These are phyloP conservation scores for Champsocephalus esox DNA, from an alignment of 2,797 vertebrate species.

Conservation along the genomic window DNA sequence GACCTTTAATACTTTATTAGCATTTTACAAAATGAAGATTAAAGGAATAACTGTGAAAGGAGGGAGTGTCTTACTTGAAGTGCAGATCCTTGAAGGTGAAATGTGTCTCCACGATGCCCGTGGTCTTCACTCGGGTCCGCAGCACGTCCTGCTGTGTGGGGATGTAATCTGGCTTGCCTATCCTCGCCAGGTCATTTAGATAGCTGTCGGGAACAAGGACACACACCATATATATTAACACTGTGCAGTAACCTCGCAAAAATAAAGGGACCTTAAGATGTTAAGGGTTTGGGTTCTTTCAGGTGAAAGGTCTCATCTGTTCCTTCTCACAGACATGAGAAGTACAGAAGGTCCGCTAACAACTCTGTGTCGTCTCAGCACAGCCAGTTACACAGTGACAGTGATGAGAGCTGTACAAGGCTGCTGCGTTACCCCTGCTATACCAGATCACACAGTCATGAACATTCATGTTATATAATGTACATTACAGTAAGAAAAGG, in stretches of 20 bases:
- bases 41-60: background rate
- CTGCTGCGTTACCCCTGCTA: background rate
- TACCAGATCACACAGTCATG: background rate
- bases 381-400: slow-evolving; percentile 7
- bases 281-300: slow-evolving; percentile 15
- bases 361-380: slow-evolving; percentile 12
- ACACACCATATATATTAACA: slow-evolving; percentile 16
- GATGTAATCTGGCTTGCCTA: slow-evolving; percentile 93
- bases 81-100: slow-evolving; percentile 99
- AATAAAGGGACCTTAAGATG: background rate
- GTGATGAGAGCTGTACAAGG: slow-evolving; percentile 4
- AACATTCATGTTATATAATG: background rate
- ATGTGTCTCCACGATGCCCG: slow-evolving; percentile 97
- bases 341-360: slow-evolving; percentile 4
- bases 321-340: slow-evolving; percentile 25
- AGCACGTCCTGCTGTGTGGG: slow-evolving; percentile 97
- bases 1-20: background rate
- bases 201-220: slow-evolving; percentile 85
- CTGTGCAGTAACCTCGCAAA: background rate
- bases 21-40: background rate
- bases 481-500: too few species aligned
- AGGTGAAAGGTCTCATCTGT: slow-evolving; percentile 28
- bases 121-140: slow-evolving; percentile 97
- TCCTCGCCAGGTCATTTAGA: slow-evolving; percentile 96
- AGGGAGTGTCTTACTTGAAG: slow-evolving; percentile 89